These are phyloP conservation scores for Remorina albescens DNA, from an alignment of 2,797 vertebrate species.

Conservation along the genomic window DNA sequence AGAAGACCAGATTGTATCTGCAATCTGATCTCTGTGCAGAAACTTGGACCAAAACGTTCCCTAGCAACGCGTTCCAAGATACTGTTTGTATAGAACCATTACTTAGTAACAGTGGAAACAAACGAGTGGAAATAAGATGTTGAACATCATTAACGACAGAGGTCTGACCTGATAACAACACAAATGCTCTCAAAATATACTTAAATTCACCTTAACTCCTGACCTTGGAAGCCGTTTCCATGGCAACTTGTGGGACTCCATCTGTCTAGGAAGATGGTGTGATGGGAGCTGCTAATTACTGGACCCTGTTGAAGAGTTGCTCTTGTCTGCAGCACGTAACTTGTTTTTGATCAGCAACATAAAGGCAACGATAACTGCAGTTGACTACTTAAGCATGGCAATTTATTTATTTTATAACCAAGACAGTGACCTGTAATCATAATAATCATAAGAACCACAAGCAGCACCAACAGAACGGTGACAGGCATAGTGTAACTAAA, in stretches of 20 bases:
- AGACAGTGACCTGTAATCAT: slow-evolving; percentile 61
- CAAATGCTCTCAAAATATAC: background rate
- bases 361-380: slow-evolving; percentile 10
- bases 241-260: background rate
- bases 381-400: slow-evolving; percentile 60
- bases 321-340: background rate
- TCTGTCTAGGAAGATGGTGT: background rate
- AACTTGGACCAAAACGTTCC: background rate
- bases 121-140: background rate
- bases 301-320: background rate
- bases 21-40: background rate
- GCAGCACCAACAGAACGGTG: slow-evolving; percentile 69
- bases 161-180: background rate
- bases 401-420: slow-evolving; percentile 74
- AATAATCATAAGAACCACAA: slow-evolving; percentile 63
- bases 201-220: background rate
- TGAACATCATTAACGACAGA: background rate
- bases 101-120: background rate
- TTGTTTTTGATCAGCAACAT: background rate
- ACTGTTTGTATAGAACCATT: background rate
- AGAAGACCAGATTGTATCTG: background rate
- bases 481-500: slow-evolving; percentile 56
- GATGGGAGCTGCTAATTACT: background rate
- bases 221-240: background rate
- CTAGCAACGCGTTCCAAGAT: background rate